Evolutionary conservation across 2,888 invertebrate species (phyloP).

Genomic region (Andricus quercusramuli): DNA sequence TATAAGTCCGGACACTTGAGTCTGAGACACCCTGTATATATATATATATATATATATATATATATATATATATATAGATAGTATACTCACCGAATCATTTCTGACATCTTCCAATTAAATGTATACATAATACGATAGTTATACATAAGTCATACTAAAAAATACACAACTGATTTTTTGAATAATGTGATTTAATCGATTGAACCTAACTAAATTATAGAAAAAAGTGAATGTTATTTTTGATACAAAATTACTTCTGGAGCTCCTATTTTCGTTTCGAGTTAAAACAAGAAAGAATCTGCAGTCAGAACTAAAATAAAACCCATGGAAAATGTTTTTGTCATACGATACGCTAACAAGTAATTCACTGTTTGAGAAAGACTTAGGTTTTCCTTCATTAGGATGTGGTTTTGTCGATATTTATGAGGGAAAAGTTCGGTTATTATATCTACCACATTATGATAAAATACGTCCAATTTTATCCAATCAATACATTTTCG

Average conservation of each 20-base stretch:
- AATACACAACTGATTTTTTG: neutral
- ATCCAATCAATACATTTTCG: too few species aligned
- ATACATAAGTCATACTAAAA: neutral
- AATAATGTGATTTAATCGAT: neutral
- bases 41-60: too few species aligned
- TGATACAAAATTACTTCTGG: too few species aligned
- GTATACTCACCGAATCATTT: slow-evolving; percentile 30
- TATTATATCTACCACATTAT: too few species aligned
- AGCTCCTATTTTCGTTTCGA: too few species aligned
- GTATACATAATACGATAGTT: neutral
- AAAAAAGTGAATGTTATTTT: too few species aligned
- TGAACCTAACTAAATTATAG: neutral
- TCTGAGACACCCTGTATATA: too few species aligned
- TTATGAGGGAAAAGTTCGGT: neutral
- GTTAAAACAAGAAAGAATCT: too few species aligned
- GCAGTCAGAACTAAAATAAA: too few species aligned
- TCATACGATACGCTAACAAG: neutral
- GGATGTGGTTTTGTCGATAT: neutral
- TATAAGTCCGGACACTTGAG: too few species aligned
- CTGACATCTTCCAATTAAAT: slow-evolving; percentile 12
- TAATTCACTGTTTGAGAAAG: neutral
- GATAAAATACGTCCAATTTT: too few species aligned
- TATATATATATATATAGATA: slow-evolving; percentile 47
- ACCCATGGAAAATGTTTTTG: too few species aligned
- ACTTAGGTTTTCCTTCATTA: neutral